Evolutionary conservation across 2,888 invertebrate species (phyloP).

Genomic region (Keiferia lycopersicella): DNA sequence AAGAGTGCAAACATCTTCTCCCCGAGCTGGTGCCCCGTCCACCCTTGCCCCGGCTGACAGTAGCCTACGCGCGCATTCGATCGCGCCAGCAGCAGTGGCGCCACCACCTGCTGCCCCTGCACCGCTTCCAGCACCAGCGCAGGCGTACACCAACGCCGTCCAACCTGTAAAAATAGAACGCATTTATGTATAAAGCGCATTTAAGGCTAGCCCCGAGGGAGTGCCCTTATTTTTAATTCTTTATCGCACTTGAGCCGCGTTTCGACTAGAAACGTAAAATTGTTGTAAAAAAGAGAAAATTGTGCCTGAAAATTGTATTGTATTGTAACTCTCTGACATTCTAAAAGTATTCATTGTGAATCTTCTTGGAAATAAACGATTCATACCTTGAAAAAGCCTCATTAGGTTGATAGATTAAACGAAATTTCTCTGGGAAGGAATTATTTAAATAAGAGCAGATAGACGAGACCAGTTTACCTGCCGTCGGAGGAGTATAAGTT

Average conservation of each 20-base stretch:
- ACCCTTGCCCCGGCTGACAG: conserved; percentile 91
- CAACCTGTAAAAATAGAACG: conserved; percentile 72
- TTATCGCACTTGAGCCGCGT: no score
- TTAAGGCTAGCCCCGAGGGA: no score
- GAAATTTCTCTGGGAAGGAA: no score
- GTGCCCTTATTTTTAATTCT: no score
- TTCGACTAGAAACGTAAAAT: no score
- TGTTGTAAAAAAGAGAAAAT: no score
- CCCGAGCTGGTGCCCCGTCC: conserved; percentile 91
- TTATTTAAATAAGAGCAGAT: background rate
- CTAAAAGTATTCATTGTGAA: no score
- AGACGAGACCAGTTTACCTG: conserved; percentile 48
- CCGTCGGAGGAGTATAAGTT: conserved; percentile 68
- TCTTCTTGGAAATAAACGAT: no score
- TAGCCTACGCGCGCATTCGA: conserved; percentile 84
- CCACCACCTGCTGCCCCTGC: conserved; percentile 40
- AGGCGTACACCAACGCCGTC: conserved; percentile 94
- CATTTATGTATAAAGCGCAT: background rate
- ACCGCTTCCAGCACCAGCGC: conserved; percentile 44
- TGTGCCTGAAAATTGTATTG: no score
- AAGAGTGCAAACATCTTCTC: conserved; percentile 92
- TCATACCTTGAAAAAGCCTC: no score
- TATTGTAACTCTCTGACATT: no score
- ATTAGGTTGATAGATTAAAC: no score
- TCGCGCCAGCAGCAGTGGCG: conserved; percentile 74